Conservation (phyloP, 2,797 vertebrate genomes). For the Pristis pectinata region DNA sequence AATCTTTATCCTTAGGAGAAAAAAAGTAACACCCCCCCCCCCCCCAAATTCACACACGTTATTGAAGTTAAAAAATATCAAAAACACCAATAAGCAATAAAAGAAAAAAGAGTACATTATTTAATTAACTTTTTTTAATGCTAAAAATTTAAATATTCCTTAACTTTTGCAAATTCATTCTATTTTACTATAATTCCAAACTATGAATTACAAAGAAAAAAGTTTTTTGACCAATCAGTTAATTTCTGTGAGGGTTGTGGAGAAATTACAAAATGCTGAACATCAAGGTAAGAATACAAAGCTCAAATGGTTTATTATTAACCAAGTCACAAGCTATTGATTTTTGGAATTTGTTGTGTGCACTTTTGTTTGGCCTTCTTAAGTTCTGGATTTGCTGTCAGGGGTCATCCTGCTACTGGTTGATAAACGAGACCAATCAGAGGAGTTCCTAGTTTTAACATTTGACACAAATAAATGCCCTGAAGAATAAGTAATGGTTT, state of each 20-base stretch:
- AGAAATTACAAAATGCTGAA: not conserved
- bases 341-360: not conserved
- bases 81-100: not conserved
- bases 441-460: not conserved
- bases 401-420: not conserved
- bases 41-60: not conserved
- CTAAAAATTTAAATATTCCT: not conserved
- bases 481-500: not conserved
- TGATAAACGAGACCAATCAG: not conserved
- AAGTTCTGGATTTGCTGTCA: not conserved
- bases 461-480: not conserved
- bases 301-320: not conserved
- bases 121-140: not conserved
- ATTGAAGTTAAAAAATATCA: not conserved
- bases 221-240: not conserved
- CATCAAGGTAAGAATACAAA: not conserved
- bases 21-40: not conserved
- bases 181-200: not conserved
- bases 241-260: not conserved
- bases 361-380: not conserved
- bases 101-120: not conserved
- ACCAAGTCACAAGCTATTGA: not conserved
- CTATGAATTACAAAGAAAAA: not conserved
- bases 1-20: slow-evolving; percentile 85
- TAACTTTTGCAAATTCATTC: not conserved